Evolutionary conservation across 1,140 invertebrate species (phyloP).

Genomic region (Leptopilina boulardi): DNA sequence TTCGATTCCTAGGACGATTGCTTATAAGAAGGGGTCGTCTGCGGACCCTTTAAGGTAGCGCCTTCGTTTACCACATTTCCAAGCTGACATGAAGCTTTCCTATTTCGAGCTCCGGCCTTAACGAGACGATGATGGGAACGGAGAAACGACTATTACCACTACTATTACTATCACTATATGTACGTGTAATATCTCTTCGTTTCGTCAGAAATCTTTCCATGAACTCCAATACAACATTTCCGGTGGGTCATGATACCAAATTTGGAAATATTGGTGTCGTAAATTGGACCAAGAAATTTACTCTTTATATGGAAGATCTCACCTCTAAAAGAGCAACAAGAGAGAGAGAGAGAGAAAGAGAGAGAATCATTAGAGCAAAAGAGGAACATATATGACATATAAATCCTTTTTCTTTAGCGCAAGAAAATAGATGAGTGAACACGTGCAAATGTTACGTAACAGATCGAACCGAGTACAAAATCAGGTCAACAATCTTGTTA

Average conservation of each 20-base stretch:
- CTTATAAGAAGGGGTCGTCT: conserved; percentile 37
- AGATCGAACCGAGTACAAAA: not conserved
- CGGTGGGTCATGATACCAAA: conserved; percentile 3
- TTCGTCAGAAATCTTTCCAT: conserved; percentile 9
- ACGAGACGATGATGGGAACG: conserved; percentile 57
- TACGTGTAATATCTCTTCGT: conserved; percentile 5
- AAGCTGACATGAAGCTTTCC: conserved; percentile 52
- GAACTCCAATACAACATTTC: conserved; percentile 19
- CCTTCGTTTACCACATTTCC: conserved; percentile 61
- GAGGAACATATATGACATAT: not conserved
- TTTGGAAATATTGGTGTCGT: conserved; percentile 15
- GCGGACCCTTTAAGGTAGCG: conserved; percentile 67
- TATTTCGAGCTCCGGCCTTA: conserved; percentile 41
- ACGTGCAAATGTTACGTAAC: not conserved
- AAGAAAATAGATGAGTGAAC: conserved; percentile 29
- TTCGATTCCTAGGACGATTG: conserved; percentile 30
- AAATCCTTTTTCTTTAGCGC: conserved; percentile 21
- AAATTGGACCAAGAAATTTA: conserved; percentile 6
- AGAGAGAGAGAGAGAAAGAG: not conserved
- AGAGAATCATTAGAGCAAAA: conserved; percentile 23
- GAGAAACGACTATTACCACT: conserved; percentile 31
- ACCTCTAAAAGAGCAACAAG: no score
- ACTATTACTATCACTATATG: no score
- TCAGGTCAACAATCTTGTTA: not conserved
- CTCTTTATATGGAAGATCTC: conserved; percentile 25